Base-by-base conservation (phyloP, 2,888 invertebrate species). In the Choristoneura rosaceana region DNA sequence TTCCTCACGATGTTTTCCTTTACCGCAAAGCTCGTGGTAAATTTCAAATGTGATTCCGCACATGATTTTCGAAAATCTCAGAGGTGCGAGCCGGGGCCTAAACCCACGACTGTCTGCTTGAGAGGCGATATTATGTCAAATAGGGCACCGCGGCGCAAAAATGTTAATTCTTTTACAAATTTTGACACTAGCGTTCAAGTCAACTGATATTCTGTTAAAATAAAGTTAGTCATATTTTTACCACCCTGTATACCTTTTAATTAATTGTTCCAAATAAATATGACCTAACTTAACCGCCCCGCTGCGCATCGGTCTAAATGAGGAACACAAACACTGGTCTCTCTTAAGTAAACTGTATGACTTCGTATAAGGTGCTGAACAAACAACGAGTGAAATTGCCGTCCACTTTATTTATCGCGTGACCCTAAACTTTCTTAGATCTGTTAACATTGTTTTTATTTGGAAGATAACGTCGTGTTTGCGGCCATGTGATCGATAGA, bases 351-450 rank as follows among this genome's bases (percentile, higher is more conserved):
- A 88, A 87, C 87, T 87, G 86, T 89, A 89, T 89, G 87, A 88
- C 89, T 88, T 89, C 84, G 88, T 89, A 89, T 90, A 89, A 89
- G 83, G 84, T 84, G 80, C 80, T 77, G 82, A 81, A 88, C 87
- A 88, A 84, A 87, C 84, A 83, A 78, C 80, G 82, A 80, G 81
- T 81, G 80, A 81, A 85, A 86, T 86, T 84, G 84, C 84, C 81
- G 75, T 80, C 77, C 75, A 78, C 84, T 82, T 87, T 88, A 86
- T 88, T 89, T 88, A 88, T 88, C 84, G 82, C 83, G 80, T 81
- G 76, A 79, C 79, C 86, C 82, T 82, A 82, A 87, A 85, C 83
- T 83, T 71, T 71, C 67, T 68, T 68, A 47, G 83, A 86, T 82
- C 81, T 74, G 76, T 70, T 66, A 69, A 77, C 76, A 75, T 70